phyloP scores from a whole-genome alignment of 2,888 invertebrate species.

The Serripes groenlandicus region DNA sequence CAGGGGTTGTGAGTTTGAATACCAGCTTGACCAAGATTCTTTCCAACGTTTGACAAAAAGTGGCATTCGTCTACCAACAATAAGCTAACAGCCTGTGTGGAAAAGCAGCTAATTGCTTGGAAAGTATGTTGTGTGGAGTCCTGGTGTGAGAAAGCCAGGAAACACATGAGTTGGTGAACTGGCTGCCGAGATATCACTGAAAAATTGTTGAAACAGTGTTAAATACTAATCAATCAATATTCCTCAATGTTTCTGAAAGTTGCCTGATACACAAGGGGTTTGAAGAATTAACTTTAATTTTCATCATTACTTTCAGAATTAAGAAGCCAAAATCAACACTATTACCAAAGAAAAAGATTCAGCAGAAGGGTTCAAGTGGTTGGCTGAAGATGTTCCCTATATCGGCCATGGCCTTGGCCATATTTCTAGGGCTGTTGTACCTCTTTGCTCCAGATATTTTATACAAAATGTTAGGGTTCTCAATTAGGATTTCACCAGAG shows the following conservation, averaged over 20 bases:
- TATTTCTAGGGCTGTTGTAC: constrained; percentile 78
- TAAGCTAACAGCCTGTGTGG: background rate
- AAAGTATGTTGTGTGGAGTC: background rate
- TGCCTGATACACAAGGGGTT: background rate
- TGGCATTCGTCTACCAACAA: background rate
- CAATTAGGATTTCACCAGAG: constrained; percentile 92
- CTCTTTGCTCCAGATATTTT: constrained; percentile 78
- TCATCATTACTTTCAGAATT: background rate
- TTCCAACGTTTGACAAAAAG: background rate
- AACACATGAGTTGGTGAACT: background rate
- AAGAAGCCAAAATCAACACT: constrained; percentile 2
- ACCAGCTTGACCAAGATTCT: background rate
- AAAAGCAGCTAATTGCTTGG: background rate
- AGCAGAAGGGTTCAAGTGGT: background rate
- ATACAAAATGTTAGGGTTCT: constrained; percentile 90
- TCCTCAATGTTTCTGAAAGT: background rate
- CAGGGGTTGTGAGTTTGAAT: background rate
- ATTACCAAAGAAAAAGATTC: background rate
- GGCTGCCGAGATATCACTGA: background rate
- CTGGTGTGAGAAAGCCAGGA: background rate
- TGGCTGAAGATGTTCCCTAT: constrained; percentile 77
- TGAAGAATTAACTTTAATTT: background rate
- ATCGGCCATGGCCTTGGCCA: constrained; percentile 75
- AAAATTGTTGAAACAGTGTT: background rate
- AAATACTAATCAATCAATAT: background rate